Evolutionary conservation across 2,888 invertebrate genomes (phyloP).

Genomic region (Ariolimax columbianus): DNA sequence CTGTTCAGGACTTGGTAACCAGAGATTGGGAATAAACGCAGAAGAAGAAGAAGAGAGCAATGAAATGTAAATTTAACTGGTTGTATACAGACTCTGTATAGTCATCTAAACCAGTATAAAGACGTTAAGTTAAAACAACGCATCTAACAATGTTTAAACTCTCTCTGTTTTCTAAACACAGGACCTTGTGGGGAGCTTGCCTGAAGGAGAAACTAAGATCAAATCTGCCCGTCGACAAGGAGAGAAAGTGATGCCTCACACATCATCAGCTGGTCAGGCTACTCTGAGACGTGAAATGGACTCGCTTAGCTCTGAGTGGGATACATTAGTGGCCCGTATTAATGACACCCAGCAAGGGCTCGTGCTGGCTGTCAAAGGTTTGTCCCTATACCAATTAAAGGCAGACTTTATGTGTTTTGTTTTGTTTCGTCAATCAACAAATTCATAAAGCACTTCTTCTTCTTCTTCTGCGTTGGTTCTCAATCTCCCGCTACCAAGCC

Average conservation of each 20-base stretch:
- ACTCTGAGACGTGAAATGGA: conserved; percentile 90
- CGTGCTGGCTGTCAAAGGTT: conserved; percentile 88
- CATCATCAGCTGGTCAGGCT: conserved; percentile 94
- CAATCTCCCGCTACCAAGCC: too few species aligned
- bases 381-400: neutral
- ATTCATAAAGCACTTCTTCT: too few species aligned
- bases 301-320: conserved; percentile 90
- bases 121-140: too few species aligned
- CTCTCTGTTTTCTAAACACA: conserved; percentile 54
- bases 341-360: conserved; percentile 90
- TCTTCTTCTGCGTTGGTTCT: too few species aligned
- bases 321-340: conserved; percentile 89
- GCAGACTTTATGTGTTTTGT: neutral
- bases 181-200: conserved; percentile 68
- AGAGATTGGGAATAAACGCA: too few species aligned
- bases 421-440: too few species aligned
- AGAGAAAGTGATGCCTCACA: conserved; percentile 93
- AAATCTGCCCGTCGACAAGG: conserved; percentile 91
- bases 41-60: too few species aligned
- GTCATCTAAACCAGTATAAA: too few species aligned
- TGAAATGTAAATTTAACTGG: too few species aligned
- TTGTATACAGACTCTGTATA: too few species aligned
- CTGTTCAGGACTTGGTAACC: too few species aligned
- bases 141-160: too few species aligned
- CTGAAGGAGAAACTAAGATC: conserved; percentile 82